phyloP scores from a whole-genome alignment of 2,797 vertebrate species.

The Sarcoramphus papa region DNA sequence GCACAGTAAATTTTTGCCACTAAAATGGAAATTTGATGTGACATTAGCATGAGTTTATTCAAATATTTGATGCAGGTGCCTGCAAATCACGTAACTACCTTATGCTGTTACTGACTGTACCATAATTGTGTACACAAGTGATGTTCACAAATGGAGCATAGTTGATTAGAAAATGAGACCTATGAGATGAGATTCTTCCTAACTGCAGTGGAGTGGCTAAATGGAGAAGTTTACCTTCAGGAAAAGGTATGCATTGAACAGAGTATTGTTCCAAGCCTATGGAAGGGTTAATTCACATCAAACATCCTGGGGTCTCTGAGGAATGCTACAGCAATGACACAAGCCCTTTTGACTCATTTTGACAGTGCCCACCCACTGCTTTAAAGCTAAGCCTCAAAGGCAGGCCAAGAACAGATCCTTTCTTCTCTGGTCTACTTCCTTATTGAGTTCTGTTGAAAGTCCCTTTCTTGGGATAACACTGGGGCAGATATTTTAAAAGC shows the following conservation, averaged over 20 bases:
- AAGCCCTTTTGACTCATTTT: not conserved
- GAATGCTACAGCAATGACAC: not conserved
- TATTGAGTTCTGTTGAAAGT: not conserved
- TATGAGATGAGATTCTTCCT: not conserved
- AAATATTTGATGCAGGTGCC: slow-evolving; percentile 24
- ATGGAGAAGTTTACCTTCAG: not conserved
- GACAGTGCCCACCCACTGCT: not conserved
- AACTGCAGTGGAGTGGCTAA: not conserved
- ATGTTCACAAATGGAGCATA: slow-evolving; percentile 4
- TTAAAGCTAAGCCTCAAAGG: not conserved
- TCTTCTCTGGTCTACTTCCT: not conserved
- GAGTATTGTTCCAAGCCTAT: not conserved
- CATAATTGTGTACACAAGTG: slow-evolving; percentile 32
- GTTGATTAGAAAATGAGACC: slow-evolving; percentile 46
- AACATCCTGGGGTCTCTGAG: not conserved
- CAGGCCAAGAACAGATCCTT: not conserved
- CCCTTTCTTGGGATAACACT: not conserved
- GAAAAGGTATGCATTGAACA: not conserved
- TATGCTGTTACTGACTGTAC: not conserved
- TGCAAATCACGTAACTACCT: not conserved
- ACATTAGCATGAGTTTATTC: slow-evolving; percentile 4
- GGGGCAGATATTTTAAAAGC: not conserved
- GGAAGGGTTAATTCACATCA: not conserved
- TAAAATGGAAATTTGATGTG: not conserved
- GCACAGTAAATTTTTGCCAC: not conserved